Percentiles rank a stretch among this genome's conserved stretches.
These are phyloP conservation scores for Aegypius monachus DNA, from an alignment of 2,113 vertebrate genomes.

Conservation along the genomic window DNA sequence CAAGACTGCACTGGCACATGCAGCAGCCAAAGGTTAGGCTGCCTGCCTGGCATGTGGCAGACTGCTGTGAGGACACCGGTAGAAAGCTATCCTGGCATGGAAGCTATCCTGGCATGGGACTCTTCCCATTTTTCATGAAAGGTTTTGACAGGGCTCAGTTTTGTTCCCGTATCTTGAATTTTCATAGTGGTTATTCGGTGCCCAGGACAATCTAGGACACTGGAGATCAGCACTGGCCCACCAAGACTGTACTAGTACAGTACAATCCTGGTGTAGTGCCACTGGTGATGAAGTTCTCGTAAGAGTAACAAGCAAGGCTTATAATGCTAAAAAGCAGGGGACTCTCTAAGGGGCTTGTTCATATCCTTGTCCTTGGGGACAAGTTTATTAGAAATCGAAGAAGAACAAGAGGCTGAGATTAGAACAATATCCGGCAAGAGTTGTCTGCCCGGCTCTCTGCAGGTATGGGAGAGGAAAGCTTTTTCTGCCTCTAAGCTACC, in stretches of 20 bases:
- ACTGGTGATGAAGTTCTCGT: neutral
- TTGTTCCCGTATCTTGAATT: neutral
- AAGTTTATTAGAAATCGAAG: neutral
- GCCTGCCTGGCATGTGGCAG: neutral
- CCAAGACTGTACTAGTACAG: no score
- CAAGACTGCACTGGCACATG: accelerated
- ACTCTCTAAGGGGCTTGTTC: neutral
- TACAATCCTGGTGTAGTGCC: neutral
- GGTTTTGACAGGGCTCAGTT: neutral
- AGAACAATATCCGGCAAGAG: neutral
- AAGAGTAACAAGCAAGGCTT: neutral
- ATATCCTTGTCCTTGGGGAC: neutral
- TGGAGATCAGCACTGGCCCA: neutral
- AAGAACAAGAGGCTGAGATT: neutral
- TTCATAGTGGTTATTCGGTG: neutral
- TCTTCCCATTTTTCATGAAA: neutral
- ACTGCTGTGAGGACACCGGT: neutral
- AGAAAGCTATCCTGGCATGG: neutral
- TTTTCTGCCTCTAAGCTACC: neutral
- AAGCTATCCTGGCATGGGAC: neutral
- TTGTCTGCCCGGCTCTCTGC: neutral
- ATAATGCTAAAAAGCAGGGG: neutral
- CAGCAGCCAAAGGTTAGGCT: neutral
- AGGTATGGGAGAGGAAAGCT: neutral
- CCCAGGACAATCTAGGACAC: neutral